These are phyloP conservation scores for Idaea dimidiata DNA, from an alignment of 2,888 invertebrate genomes.

Conservation along the genomic window DNA sequence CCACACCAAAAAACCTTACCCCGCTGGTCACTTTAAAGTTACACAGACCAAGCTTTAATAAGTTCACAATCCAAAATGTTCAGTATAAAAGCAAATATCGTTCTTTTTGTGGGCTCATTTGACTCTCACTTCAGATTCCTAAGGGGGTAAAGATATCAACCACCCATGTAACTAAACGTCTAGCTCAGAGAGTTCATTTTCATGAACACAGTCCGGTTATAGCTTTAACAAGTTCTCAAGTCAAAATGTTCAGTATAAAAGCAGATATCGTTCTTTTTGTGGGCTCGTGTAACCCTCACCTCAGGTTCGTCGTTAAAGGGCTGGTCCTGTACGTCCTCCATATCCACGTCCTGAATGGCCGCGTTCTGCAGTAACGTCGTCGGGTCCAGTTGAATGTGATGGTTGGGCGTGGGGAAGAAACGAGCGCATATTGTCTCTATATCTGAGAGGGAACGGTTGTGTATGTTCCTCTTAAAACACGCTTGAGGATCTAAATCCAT, in stretches of 20 bases:
- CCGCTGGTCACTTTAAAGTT: no score
- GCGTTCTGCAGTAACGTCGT: conserved; percentile 91
- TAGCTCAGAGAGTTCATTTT: no score
- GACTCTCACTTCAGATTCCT: conserved; percentile 74
- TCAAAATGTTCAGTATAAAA: background rate
- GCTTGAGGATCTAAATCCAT: conserved; percentile 89
- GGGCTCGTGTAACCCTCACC: conserved; percentile 56
- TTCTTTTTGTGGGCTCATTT: conserved; percentile 15
- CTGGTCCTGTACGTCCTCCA: conserved; percentile 86
- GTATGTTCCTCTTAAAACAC: conserved; percentile 92
- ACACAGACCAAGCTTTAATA: no score
- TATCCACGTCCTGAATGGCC: conserved; percentile 90
- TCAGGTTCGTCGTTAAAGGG: conserved; percentile 68
- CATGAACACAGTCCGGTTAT: no score
- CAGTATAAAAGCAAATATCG: background rate
- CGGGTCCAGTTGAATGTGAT: conserved; percentile 90
- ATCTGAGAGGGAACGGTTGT: conserved; percentile 88
- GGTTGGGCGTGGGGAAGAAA: conserved; percentile 90
- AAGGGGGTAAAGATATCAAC: no score
- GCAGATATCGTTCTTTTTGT: background rate
- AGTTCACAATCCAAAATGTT: no score
- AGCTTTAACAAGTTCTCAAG: no score
- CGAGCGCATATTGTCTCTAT: conserved; percentile 85
- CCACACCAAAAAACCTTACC: no score
- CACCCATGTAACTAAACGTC: no score